Evolutionary conservation across 2,888 invertebrate genomes (phyloP).

Genomic region (Harmothoe impar): DNA sequence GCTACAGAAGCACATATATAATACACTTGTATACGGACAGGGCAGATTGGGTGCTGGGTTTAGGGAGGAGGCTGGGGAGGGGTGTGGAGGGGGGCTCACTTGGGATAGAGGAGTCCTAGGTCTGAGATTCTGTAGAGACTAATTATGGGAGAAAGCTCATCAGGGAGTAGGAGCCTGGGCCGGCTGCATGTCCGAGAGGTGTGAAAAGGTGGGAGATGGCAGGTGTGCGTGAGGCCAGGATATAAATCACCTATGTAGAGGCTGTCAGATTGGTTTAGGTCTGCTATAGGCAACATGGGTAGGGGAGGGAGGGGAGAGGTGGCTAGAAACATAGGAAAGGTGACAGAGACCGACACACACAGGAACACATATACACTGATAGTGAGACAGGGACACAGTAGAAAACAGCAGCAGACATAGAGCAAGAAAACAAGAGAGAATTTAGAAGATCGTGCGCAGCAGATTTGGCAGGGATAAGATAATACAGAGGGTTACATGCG

Average conservation of each 20-base stretch:
- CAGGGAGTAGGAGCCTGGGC: neutral
- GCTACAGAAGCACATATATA: no score
- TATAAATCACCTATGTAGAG: constrained; percentile 50
- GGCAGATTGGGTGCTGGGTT: no score
- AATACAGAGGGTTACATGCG: no score
- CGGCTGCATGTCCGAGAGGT: constrained; percentile 56
- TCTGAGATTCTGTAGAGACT: neutral
- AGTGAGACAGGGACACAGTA: neutral
- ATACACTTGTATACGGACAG: no score
- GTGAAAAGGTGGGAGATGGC: constrained; percentile 55
- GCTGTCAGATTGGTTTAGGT: constrained; percentile 44
- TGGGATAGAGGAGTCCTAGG: no score
- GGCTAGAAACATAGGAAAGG: no score
- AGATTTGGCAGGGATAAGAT: no score
- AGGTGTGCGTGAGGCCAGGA: constrained; percentile 29
- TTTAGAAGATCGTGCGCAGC: no score
- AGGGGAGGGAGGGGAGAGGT: neutral
- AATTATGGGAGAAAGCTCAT: constrained; percentile 30
- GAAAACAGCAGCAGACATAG: neutral
- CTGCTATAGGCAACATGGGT: neutral
- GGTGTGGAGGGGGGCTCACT: no score
- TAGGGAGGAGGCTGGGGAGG: no score
- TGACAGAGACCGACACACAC: neutral
- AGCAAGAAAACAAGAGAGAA: no score
- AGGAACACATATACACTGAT: neutral